Evolutionary conservation across 2,797 vertebrate genomes (phyloP).

Genomic region (Odontamblyopus rebecca): DNA sequence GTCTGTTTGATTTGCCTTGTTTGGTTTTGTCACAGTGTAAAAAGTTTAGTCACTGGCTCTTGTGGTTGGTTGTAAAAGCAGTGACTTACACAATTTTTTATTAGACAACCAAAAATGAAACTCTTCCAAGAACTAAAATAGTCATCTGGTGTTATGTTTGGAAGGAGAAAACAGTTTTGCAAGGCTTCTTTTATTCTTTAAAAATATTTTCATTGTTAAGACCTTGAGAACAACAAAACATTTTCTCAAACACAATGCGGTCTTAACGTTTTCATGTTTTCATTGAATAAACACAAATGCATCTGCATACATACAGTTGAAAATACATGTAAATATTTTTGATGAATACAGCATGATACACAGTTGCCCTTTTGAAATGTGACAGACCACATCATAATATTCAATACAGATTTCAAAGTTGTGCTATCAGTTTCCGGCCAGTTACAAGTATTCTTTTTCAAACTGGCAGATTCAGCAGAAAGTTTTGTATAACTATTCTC

Average conservation of each 20-base stretch:
- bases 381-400: constrained; percentile 55
- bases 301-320: constrained; percentile 74
- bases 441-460: constrained; percentile 43
- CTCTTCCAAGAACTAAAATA: not conserved
- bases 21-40: not conserved
- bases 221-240: constrained; percentile 70
- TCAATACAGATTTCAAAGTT: constrained; percentile 65
- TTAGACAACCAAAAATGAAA: not conserved
- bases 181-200: constrained; percentile 72
- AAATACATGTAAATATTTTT: constrained; percentile 71
- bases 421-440: constrained; percentile 64
- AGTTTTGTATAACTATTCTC: constrained; percentile 53
- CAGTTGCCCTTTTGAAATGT: constrained; percentile 68
- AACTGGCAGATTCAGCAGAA: constrained; percentile 59
- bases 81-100: not conserved
- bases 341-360: constrained; percentile 72
- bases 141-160: constrained; percentile 15
- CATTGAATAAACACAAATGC: constrained; percentile 71
- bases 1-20: not conserved
- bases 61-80: not conserved
- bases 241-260: constrained; percentile 65
- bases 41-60: not conserved
- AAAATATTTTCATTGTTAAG: constrained; percentile 67
- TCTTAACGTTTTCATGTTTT: constrained; percentile 57
- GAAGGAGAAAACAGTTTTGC: constrained; percentile 37